Evolutionary conservation across 2,888 invertebrate genomes (phyloP).

Genomic region (Chrysolina americana): DNA sequence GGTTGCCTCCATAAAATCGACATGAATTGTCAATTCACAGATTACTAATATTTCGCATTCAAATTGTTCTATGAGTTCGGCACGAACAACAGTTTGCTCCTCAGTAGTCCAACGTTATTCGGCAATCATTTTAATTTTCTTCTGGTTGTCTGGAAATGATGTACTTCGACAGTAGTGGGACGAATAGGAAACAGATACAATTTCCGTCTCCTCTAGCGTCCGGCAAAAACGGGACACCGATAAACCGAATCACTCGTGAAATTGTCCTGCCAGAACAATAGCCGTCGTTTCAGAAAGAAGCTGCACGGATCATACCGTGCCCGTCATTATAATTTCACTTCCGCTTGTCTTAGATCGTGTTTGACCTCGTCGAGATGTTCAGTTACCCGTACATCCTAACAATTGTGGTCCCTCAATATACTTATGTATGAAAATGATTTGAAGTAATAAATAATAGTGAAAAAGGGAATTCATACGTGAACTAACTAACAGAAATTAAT

Average conservation of each 20-base stretch:
- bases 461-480: too few species aligned
- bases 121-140: not conserved
- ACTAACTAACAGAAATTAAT: too few species aligned
- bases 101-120: not conserved
- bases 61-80: too few species aligned
- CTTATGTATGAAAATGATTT: not conserved
- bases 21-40: too few species aligned
- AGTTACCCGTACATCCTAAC: slow-evolving; percentile 67
- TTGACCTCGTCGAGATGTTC: slow-evolving; percentile 65
- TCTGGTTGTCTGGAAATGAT: not conserved
- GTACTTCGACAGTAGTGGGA: slow-evolving; percentile 30
- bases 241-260: slow-evolving; percentile 65
- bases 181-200: slow-evolving; percentile 62
- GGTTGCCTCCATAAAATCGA: too few species aligned
- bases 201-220: slow-evolving; percentile 63
- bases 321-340: slow-evolving; percentile 65
- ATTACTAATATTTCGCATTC: too few species aligned
- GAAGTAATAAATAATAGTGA: too few species aligned
- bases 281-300: slow-evolving; percentile 61
- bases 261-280: slow-evolving; percentile 65
- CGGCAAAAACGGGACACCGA: slow-evolving; percentile 60
- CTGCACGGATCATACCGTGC: slow-evolving; percentile 59
- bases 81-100: not conserved
- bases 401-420: slow-evolving; percentile 53
- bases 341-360: slow-evolving; percentile 65